Evolutionary conservation across 2,113 vertebrate genomes (phyloP), one percentile per base, ranked within the genome.

Genomic region (Syngnathus typhle): DNA sequence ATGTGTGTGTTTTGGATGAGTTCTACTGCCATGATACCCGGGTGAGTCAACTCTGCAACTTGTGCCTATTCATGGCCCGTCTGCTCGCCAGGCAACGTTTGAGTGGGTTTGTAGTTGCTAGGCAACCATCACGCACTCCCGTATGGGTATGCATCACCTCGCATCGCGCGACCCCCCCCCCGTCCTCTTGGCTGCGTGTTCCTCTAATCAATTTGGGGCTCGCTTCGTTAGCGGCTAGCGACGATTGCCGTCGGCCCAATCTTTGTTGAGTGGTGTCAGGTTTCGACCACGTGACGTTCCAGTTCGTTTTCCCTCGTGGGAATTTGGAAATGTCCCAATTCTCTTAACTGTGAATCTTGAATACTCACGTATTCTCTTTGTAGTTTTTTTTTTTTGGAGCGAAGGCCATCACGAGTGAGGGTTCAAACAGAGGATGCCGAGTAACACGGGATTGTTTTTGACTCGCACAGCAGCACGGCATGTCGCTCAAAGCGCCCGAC

Each of bases 61-160:
- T 76, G 73, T 68, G 60, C 68, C 38, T 78, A 49, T 74, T 76
- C 49, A 74, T 41, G 49, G 60, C 76, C 60, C 64, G 85, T 73
- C 70, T 83, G 75, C 78, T 85, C 47, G n/a, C 65, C 60, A 60
- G 60, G 38, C 60, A 58, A 76, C 61, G 72, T 83, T 87, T 73
- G 79, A 89, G 78, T 71, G 78, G 85, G 82, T 80, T 86, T 84
- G 80, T 78, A 69, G 90, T 90, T 91, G 85, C 90, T 83, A 87
- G 87, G 90, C 90, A 91, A 91, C 90, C 77, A 52, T 80, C 77
- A 75, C 74, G 79, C 78, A 74, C 79, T 75, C 78, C 81, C 77
- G 82, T 69, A 13, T 18, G 44, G 44, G 44, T 47, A 47, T 70
- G 64, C 68, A 77, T 83, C 84, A 78, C 82, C 15, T 43, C 6